These are phyloP conservation scores for Pheosia tremula DNA, from an alignment of 2,888 invertebrate species.

Conservation along the genomic window DNA sequence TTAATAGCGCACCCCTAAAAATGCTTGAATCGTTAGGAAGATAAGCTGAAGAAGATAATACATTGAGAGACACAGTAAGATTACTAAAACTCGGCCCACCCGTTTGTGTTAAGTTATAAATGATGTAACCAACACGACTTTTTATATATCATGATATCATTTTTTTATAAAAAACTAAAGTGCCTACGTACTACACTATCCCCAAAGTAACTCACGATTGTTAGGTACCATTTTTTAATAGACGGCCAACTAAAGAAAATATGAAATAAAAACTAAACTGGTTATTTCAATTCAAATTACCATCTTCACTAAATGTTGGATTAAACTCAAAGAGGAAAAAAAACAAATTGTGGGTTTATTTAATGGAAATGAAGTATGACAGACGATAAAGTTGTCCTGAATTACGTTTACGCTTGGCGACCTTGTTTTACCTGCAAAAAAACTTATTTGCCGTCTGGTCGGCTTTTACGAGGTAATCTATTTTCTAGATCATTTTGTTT, in stretches of 20 bases:
- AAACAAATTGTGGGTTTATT: constrained; percentile 4
- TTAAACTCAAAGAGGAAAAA: neutral
- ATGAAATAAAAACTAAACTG: neutral
- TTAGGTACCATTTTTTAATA: no score
- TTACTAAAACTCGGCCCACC: no score
- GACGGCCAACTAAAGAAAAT: neutral
- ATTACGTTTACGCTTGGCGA: constrained; percentile 18
- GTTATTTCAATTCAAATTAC: neutral
- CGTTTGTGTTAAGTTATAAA: no score
- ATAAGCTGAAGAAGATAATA: no score
- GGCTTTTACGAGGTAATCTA: constrained; percentile 25
- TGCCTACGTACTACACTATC: constrained; percentile 7
- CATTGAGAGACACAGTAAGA: no score
- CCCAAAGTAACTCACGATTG: neutral
- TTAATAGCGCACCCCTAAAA: no score
- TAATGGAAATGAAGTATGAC: constrained; percentile 5
- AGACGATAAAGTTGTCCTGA: constrained; percentile 4
- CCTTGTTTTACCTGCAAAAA: constrained; percentile 25
- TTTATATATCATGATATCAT: no score
- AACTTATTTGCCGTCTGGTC: constrained; percentile 30
- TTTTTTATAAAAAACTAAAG: no score
- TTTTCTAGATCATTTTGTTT: constrained; percentile 17
- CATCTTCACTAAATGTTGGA: neutral
- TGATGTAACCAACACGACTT: no score
- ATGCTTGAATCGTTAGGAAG: no score